These are phyloP conservation scores for Psilopogon haemacephalus DNA, from an alignment of 2,113 vertebrate genomes.

Conservation along the genomic window DNA sequence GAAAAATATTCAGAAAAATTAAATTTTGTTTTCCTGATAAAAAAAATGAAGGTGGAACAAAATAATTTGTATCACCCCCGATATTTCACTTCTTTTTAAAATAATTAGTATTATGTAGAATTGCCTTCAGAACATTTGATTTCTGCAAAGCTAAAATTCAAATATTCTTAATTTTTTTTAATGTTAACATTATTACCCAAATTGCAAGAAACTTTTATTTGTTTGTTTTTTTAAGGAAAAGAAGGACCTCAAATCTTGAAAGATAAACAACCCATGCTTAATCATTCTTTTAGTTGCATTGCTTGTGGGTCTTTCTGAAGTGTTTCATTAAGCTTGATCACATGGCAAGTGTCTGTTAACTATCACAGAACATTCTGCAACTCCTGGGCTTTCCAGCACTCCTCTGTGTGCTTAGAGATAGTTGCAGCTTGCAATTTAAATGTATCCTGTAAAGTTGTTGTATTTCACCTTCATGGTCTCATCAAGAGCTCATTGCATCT, in stretches of 20 bases:
- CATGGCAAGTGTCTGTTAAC: not conserved
- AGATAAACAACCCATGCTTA: not conserved
- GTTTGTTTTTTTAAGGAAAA: not conserved
- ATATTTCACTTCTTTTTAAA: not conserved
- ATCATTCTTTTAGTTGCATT: not conserved
- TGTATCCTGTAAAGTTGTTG: not conserved
- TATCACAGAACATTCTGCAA: not conserved
- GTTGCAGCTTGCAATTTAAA: not conserved
- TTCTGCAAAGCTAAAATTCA: not conserved
- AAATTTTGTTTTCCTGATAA: not conserved
- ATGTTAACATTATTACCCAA: not conserved
- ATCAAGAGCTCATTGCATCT: not conserved
- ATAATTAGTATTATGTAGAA: not conserved
- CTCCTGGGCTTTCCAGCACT: not conserved
- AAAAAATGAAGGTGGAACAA: not conserved
- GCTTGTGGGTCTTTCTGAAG: not conserved
- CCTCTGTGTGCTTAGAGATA: accelerated
- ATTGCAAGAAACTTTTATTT: not conserved
- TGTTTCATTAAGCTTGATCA: not conserved
- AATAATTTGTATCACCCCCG: not conserved
- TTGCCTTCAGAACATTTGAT: not conserved
- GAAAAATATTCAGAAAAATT: not conserved
- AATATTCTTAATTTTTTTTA: not conserved
- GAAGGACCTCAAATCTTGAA: not conserved
- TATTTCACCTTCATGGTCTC: not conserved